A percentile compares a stretch with the other conserved stretches of the same genome.
These are phyloP conservation scores for Phaenicophaeus curvirostris DNA, from an alignment of 2,797 vertebrate genomes.

Conservation along the genomic window DNA sequence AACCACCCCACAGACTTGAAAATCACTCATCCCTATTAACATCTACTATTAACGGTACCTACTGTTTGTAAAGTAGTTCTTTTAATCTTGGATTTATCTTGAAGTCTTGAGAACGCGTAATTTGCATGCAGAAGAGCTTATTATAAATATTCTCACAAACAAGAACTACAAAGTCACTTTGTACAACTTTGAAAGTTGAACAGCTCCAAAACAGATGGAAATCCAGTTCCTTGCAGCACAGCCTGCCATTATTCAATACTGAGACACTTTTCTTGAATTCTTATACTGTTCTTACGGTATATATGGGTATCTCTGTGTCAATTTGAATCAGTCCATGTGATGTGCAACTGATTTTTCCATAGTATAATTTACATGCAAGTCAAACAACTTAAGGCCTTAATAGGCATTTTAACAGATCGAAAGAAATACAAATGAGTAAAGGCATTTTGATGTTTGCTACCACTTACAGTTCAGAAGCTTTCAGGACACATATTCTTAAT, in stretches of 20 bases:
- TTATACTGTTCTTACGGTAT: not conserved
- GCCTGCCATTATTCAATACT: not conserved
- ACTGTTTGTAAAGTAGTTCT: not conserved
- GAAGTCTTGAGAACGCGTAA: not conserved
- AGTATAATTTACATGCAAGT: not conserved
- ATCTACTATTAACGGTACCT: not conserved
- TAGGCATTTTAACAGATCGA: constrained; percentile 34
- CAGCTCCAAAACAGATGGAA: not conserved
- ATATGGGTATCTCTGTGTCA: not conserved
- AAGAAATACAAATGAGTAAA: constrained; percentile 2
- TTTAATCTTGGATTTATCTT: not conserved
- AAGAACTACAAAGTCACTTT: constrained; percentile 9
- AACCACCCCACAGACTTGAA: not conserved
- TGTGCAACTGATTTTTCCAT: not conserved
- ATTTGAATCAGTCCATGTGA: not conserved
- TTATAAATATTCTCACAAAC: not conserved
- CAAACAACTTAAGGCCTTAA: constrained; percentile 13
- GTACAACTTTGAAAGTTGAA: not conserved
- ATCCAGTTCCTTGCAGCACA: not conserved
- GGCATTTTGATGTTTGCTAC: not conserved
- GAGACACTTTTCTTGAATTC: not conserved
- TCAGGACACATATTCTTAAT: constrained; percentile 26
- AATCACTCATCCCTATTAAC: not conserved
- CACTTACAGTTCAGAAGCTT: not conserved
- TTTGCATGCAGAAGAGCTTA: not conserved